These are phyloP conservation scores for Latrodectus elegans DNA, from an alignment of 2,888 invertebrate genomes.

Conservation along the genomic window DNA sequence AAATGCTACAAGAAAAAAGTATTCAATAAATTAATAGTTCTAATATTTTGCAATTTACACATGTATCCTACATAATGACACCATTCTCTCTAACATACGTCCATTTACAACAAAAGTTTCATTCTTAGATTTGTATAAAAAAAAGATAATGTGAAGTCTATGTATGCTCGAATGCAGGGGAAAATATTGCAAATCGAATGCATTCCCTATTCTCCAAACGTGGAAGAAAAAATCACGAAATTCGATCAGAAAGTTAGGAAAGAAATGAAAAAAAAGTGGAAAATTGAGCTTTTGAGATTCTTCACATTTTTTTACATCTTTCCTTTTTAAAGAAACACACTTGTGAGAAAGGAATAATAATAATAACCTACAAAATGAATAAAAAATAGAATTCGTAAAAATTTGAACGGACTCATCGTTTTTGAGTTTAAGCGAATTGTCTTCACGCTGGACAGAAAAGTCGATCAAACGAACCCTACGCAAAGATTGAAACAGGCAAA, in stretches of 20 bases:
- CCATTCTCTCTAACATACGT: too few species aligned
- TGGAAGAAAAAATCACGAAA: constrained; percentile 7
- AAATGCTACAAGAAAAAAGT: too few species aligned
- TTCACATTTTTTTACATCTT: background rate
- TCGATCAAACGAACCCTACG: constrained; percentile 36
- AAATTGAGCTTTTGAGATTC: constrained; percentile 49
- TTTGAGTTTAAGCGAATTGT: constrained; percentile 49
- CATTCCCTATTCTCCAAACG: background rate
- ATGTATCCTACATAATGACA: too few species aligned
- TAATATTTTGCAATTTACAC: too few species aligned
- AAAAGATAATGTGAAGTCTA: background rate
- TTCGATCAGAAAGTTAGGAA: constrained; percentile 40
- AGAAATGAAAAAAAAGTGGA: constrained; percentile 27
- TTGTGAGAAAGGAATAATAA: constrained; percentile 16
- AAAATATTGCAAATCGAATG: background rate
- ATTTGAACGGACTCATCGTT: constrained; percentile 54
- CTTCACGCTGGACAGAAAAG: constrained; percentile 32
- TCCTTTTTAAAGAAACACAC: background rate
- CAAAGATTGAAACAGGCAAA: constrained; percentile 48
- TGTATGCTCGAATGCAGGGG: background rate
- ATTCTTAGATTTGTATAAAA: background rate
- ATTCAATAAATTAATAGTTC: too few species aligned
- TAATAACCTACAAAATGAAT: constrained; percentile 30
- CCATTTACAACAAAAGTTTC: too few species aligned
- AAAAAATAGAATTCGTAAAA: constrained; percentile 42